These are phyloP conservation scores for Chrysomela aeneicollis DNA, from an alignment of 2,888 invertebrate genomes.

Conservation along the genomic window DNA sequence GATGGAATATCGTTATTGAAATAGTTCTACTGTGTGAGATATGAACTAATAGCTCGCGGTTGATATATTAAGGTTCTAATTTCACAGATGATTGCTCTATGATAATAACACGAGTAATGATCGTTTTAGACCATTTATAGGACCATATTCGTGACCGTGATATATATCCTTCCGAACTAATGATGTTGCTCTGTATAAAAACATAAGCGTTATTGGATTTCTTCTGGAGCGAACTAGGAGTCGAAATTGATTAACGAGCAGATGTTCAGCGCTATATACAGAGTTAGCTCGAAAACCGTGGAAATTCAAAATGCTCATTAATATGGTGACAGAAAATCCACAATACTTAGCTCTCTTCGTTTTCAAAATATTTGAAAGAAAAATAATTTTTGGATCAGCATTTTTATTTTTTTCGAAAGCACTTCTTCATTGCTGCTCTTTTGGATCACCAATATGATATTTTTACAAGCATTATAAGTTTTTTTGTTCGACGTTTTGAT, in stretches of 20 bases:
- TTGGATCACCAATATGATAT: too few species aligned
- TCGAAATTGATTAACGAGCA: not conserved
- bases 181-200: not conserved
- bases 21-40: not conserved
- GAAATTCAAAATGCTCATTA: not conserved
- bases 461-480: too few species aligned
- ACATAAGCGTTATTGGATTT: not conserved
- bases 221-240: not conserved
- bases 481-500: too few species aligned
- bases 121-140: not conserved
- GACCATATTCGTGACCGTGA: not conserved
- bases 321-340: too few species aligned
- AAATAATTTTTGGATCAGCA: too few species aligned
- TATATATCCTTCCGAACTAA: not conserved
- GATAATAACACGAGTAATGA: not conserved
- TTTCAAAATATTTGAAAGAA: too few species aligned
- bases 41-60: not conserved
- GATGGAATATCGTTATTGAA: not conserved
- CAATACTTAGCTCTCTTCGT: too few species aligned
- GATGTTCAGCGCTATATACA: not conserved
- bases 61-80: constrained; percentile 4
- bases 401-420: too few species aligned
- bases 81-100: not conserved
- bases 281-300: not conserved
- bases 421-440: too few species aligned